Conservation (phyloP, 2,888 invertebrate genomes). For the Oxystoma pomonae region DNA sequence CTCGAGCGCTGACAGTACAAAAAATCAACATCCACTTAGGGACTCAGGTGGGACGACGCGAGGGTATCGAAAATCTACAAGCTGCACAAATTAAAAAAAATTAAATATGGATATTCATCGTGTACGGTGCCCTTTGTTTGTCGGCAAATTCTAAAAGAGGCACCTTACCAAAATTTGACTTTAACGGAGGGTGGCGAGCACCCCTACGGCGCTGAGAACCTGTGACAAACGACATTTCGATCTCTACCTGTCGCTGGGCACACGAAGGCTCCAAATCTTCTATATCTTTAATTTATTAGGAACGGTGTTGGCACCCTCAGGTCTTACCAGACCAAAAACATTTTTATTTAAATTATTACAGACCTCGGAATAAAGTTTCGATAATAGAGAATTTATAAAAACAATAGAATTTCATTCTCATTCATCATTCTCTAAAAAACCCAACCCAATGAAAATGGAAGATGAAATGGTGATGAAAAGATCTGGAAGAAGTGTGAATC, state of each 20-base stretch:
- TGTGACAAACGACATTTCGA: constrained; percentile 45
- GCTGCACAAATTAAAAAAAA: constrained; percentile 29
- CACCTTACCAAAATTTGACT: constrained; percentile 39
- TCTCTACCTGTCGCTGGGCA: constrained; percentile 40
- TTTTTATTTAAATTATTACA: neutral
- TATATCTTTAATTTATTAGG: constrained; percentile 10
- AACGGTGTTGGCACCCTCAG: neutral
- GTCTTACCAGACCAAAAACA: neutral
- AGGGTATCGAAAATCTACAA: constrained; percentile 3
- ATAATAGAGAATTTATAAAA: constrained; percentile 10
- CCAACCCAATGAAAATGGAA: no score
- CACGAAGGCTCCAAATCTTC: constrained; percentile 22
- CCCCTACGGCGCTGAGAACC: constrained; percentile 36
- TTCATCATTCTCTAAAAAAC: no score
- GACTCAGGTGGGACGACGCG: no score
- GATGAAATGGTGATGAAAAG: no score
- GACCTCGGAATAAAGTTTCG: neutral
- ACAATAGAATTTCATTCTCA: no score
- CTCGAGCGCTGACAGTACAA: neutral
- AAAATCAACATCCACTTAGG: neutral
- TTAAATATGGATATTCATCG: constrained; percentile 30
- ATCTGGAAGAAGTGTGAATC: no score
- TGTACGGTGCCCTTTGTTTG: constrained; percentile 27
- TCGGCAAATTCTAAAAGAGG: constrained; percentile 40
- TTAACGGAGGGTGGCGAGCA: constrained; percentile 38